Evolutionary conservation across 2,888 invertebrate genomes (phyloP), one percentile per base, ranked within the genome.

Genomic region (Meteorus cinctellus): DNA sequence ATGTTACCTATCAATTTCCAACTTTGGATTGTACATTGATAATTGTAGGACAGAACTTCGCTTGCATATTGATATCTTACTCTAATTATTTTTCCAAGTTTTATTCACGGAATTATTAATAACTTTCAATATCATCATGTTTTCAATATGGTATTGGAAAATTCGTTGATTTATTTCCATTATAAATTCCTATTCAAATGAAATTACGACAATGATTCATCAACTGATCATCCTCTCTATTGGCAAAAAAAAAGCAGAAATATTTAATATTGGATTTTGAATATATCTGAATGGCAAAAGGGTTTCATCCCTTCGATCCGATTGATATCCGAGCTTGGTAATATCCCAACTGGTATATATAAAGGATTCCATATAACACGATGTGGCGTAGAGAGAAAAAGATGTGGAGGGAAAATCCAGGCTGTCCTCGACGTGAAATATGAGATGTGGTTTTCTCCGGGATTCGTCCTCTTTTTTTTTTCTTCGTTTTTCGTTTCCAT

Each of bases 381-480:
- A 41, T 62, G 41, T 24, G 55, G 55, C n/a, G 55, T 19, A 24
- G 19, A 55, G 55, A 24, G 62, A 72, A 63, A 45, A 82, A 82
- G 83, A 84, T 84, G 81, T 55, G 55, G 55, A 80, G 71, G 80
- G 84, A 86, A 89, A 89, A 89, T 88, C 88, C 89, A 85, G 82
- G 88, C 86, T 84, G 85, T 86, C 86, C 86, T 83, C 84, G 84
- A 82, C 81, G 84, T 87, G 88, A 89, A 88, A 88, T 89, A 89
- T 87, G 88, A 88, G 87, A 87, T 83, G 81, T 81, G 84, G 82
- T 83, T 73, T 74, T 75, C 77, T 68, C 76, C 45, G 55, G 72
- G 76, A 76, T 76, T 76, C 76, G 36, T 36, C n/a, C 29, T 16
- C 62, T 41, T 72, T 45, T 55, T 60, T 75, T 76, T 76, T 76